Base-by-base conservation (phyloP, 2,797 vertebrate genomes). In the Octomys mimax region DNA sequence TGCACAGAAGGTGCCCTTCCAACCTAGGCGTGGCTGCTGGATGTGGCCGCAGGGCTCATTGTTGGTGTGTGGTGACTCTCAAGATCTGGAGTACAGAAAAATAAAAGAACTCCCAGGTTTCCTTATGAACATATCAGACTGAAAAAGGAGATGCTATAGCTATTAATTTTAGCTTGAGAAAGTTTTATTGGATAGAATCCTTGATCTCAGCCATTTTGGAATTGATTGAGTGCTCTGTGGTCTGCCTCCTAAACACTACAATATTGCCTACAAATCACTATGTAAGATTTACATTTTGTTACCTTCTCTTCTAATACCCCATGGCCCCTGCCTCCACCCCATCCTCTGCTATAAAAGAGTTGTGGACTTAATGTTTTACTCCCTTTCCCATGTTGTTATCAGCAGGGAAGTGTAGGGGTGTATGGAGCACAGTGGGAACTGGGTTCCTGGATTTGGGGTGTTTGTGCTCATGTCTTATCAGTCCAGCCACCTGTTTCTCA, bases 11-110 rank as follows among this genome's bases (percentile, higher is more conserved):
- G 18, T 24, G 19, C 4, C 61, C 61, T 28, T 3, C 33, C 1
- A 4, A 71, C 39, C 49, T 2, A 0, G 0, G 1, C 19, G 49
- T 24, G 28, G 4, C 64, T 71, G 49, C 36, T 42, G 19, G 1
- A 59, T 5, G 19, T 12, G 0, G 22, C 42, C 64, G 52, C 49
- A 12, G 39, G 42, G 57, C 16, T 24, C 73, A 14, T 75, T 8
- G 22, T 36, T 22, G 54, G 46, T 18, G 24, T 81, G 6, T 5
- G 5, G 42, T 61, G 31, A 24, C 5, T 33, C 42, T 39, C 31
- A 71, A 49, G 62, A 39, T 52, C 1, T 16, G 1, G 42, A 66
- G 26, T 54, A 84, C 6, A 14, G 36, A 71, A 86, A 87, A n/a
- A 78, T 11, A 36, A 49, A 12, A 22, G 82, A 42, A 24, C 7